Conservation (phyloP, 2,888 invertebrate genomes). For the Sympetrum striolatum region DNA sequence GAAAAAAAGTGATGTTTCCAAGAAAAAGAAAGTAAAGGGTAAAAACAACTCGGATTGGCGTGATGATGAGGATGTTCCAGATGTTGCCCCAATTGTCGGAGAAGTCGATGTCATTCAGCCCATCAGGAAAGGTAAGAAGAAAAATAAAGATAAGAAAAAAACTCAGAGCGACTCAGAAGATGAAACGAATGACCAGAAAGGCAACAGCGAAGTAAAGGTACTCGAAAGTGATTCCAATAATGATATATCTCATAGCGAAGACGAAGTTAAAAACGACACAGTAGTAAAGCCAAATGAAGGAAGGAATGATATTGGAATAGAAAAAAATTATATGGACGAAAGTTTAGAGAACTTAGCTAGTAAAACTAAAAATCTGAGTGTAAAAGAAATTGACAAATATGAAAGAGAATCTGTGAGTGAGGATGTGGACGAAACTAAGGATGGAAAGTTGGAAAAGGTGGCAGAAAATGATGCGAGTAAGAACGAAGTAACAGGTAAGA, state of each 20-base stretch:
- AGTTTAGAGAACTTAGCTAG: slow-evolving; percentile 44
- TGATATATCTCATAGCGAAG: slow-evolving; percentile 50
- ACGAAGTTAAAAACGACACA: slow-evolving; percentile 41
- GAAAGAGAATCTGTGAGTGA: slow-evolving; percentile 51
- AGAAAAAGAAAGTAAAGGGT: slow-evolving; percentile 49
- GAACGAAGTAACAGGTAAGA: slow-evolving; percentile 30
- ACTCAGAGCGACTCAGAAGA: slow-evolving; percentile 50
- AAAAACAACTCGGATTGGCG: slow-evolving; percentile 47
- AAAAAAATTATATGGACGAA: slow-evolving; percentile 47
- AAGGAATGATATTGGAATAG: slow-evolving; percentile 49
- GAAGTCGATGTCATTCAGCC: slow-evolving; percentile 56
- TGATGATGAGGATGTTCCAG: slow-evolving; percentile 54
- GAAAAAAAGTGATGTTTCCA: slow-evolving; percentile 30
- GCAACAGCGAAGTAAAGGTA: slow-evolving; percentile 45
- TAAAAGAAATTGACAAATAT: slow-evolving; percentile 45
- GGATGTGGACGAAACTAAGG: slow-evolving; percentile 60
- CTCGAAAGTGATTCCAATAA: slow-evolving; percentile 54
- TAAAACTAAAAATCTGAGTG: slow-evolving; percentile 47
- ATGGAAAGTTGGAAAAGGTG: slow-evolving; percentile 52
- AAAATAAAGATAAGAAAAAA: slow-evolving; percentile 57
- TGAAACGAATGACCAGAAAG: slow-evolving; percentile 50
- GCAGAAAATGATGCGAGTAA: slow-evolving; percentile 44
- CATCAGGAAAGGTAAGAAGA: slow-evolving; percentile 64
- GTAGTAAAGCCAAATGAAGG: slow-evolving; percentile 45
- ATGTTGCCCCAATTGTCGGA: slow-evolving; percentile 44